These are phyloP conservation scores for Cybosia mesomella DNA, from an alignment of 2,888 invertebrate genomes.

Conservation along the genomic window DNA sequence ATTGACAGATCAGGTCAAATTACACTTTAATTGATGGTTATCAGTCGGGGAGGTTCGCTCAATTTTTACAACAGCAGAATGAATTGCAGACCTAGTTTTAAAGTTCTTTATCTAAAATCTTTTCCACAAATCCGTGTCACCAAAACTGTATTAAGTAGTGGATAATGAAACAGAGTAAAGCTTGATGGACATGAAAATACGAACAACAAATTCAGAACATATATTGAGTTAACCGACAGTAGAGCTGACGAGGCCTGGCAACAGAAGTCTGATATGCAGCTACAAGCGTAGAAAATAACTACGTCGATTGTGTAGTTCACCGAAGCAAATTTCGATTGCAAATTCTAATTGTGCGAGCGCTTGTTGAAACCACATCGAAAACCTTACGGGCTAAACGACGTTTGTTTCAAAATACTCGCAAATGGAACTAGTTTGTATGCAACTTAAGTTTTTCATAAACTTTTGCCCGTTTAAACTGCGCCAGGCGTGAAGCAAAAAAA, in stretches of 20 bases:
- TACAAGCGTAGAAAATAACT: conserved; percentile 37
- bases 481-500: conserved; percentile 69
- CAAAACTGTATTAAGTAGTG: background rate
- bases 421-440: conserved; percentile 76
- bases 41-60: too few species aligned
- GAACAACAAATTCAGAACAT: background rate
- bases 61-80: too few species aligned
- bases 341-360: conserved; percentile 62
- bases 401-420: conserved; percentile 65
- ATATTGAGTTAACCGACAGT: conserved; percentile 13
- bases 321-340: conserved; percentile 57
- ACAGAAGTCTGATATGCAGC: conserved; percentile 22
- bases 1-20: too few species aligned
- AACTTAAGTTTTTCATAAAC: conserved; percentile 77
- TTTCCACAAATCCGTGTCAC: background rate
- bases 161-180: background rate
- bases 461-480: conserved; percentile 64
- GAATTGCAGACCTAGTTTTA: background rate
- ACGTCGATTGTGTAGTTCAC: conserved; percentile 24
- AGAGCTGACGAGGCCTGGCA: conserved; percentile 18
- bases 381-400: conserved; percentile 51
- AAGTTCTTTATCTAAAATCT: background rate
- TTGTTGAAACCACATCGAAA: conserved; percentile 55
- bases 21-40: too few species aligned
- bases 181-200: background rate